Evolutionary conservation across 2,797 vertebrate species (phyloP), one percentile per base, ranked within the genome.

Genomic region (Salarias fasciatus): DNA sequence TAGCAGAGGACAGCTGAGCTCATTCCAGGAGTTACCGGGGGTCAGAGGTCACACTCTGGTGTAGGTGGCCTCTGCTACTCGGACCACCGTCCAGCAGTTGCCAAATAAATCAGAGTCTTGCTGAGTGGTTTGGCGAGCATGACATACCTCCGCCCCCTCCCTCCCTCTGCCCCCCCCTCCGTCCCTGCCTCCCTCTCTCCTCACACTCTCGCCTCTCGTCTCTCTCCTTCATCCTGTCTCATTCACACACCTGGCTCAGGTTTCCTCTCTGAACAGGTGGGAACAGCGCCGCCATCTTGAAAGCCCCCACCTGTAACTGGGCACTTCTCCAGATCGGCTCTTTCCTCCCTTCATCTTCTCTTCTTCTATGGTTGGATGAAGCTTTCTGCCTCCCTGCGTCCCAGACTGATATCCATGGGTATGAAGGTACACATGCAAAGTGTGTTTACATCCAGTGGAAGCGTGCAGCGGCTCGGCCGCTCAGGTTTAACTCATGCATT

Each of bases 41-140:
- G 79, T 79, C 80, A 1, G 29, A 86, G 84, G 80, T 88, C 83
- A 75, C 36, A 53, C 65, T 4, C 48, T 48, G 60, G 59, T 69
- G 82, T 70, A 82, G 88, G 84, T 85, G 75, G 83, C 79, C 84
- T 72, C 80, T 74, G 78, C 68, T 72, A 63, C 50, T 72, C 47
- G 14, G 83, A 86, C 86, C 83, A 82, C 84, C 82, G 68, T 80
- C 69, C 14, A 69, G 59, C 75, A 77, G 72, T 79, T 75, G 79
- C 69, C 82, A 78, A 78, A 83, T 80, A 82, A 86, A 87, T 87
- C 83, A 77, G 57, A 24, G 18, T 72, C 72, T 64, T 53, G 86
- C 74, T 82, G 83, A 83, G 80, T 60, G 56, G 70, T 71, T 83
- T 80, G 78, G 84, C 64, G 9, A 71, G 72, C 60, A 24, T 49